A percentile compares a stretch with the other conserved stretches of the same genome.
Conservation (phyloP, 23 tunicate genomes). For the Ascidia mentula region DNA sequence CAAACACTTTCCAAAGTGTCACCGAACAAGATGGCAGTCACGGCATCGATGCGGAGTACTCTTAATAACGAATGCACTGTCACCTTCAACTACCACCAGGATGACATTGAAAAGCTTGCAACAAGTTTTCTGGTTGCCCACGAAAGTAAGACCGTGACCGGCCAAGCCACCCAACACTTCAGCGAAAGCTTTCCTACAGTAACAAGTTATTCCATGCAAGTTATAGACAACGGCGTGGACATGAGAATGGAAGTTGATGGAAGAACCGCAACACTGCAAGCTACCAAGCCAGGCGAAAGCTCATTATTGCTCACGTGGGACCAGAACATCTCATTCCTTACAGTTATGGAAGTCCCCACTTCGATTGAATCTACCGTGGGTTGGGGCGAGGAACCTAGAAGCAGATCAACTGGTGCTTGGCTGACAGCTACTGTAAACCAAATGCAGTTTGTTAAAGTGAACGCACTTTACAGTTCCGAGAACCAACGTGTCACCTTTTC, state of each 20-base stretch:
- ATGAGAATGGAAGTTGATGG: neutral
- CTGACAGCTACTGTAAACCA: conserved; percentile 7
- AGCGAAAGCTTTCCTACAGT: neutral
- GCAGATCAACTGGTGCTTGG: conserved; percentile 30
- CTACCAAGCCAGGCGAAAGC: neutral
- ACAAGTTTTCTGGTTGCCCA: neutral
- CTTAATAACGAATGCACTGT: conserved; percentile 3
- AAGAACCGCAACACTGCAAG: neutral
- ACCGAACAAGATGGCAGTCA: neutral
- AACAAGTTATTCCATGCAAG: neutral
- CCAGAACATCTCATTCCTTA: conserved; percentile 9
- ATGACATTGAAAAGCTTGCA: neutral
- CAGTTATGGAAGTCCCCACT: conserved; percentile 2
- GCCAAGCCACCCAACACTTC: conserved; percentile 17
- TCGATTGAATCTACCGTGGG: conserved; percentile 16
- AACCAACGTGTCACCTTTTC: neutral
- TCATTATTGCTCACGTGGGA: neutral
- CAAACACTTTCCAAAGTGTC: neutral
- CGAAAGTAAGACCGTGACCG: neutral
- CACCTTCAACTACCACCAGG: conserved; percentile 7
- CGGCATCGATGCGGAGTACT: conserved; percentile 6
- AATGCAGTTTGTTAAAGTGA: neutral
- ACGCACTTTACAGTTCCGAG: conserved; percentile 13
- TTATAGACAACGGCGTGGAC: conserved; percentile 2
- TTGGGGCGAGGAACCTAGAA: conserved; percentile 24